A percentile compares a stretch with the other conserved stretches of the same genome.
Conservation (phyloP, 2,888 invertebrate genomes). For the Tuberolachnus salignus region DNA sequence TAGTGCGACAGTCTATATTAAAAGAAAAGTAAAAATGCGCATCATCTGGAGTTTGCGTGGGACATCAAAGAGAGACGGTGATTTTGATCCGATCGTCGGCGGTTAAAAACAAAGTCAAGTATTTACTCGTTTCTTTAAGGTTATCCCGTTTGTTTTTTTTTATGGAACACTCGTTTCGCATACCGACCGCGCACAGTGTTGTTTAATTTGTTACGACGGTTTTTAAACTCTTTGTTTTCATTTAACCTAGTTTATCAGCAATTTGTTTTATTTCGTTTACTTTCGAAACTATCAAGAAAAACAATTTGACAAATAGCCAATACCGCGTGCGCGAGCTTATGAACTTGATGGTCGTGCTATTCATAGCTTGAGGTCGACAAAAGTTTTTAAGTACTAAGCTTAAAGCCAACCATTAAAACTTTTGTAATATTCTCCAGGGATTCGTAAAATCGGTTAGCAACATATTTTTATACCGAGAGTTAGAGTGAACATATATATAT, state of each 20-base stretch:
- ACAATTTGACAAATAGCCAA: constrained; percentile 49
- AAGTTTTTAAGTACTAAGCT: constrained; percentile 48
- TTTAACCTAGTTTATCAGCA: constrained; percentile 30
- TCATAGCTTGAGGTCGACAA: constrained; percentile 38
- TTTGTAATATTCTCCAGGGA: constrained; percentile 45
- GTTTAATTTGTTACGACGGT: neutral
- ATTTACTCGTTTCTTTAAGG: too few relatives aligned
- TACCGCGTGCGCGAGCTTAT: constrained; percentile 19
- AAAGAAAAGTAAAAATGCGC: too few relatives aligned
- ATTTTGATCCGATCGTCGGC: too few relatives aligned
- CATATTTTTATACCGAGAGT: constrained; percentile 16
- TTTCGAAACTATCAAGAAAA: constrained; percentile 37
- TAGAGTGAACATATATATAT: constrained; percentile 2
- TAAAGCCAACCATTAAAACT: constrained; percentile 46
- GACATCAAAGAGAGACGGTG: too few relatives aligned
- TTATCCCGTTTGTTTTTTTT: too few relatives aligned
- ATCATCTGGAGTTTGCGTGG: too few relatives aligned
- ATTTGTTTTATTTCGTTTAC: constrained; percentile 39
- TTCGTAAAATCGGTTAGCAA: constrained; percentile 36
- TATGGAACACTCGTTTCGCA: neutral
- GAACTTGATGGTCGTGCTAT: constrained; percentile 34
- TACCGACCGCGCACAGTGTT: neutral
- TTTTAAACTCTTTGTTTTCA: constrained; percentile 27
- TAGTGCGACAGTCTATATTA: too few relatives aligned
- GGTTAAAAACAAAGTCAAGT: too few relatives aligned